Percentiles rank a stretch among this genome's conserved stretches.
phyloP scores from a whole-genome alignment of 2,888 invertebrate genomes.

The Drosophila putrida region DNA sequence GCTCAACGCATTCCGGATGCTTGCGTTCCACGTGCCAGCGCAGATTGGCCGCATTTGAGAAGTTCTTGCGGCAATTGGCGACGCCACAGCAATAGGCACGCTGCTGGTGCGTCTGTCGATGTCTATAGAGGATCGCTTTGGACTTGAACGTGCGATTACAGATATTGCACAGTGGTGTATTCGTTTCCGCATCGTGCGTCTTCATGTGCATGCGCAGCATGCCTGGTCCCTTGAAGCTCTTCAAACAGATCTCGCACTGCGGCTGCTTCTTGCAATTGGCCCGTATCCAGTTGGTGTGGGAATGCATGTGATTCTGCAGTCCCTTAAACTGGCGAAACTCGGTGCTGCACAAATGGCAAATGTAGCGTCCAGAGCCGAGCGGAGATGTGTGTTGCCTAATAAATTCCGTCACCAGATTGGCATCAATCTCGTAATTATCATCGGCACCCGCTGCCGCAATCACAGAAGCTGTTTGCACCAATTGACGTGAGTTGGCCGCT shows the following conservation, averaged over 20 bases:
- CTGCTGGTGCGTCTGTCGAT: conserved; percentile 88
- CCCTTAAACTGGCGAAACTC: conserved; percentile 88
- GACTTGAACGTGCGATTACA: conserved; percentile 88
- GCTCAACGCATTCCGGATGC: conserved; percentile 82
- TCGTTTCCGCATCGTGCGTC: conserved; percentile 87
- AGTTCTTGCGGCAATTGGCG: conserved; percentile 85
- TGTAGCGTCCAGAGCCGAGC: conserved; percentile 87
- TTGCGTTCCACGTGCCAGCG: conserved; percentile 84
- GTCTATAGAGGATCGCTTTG: conserved; percentile 88
- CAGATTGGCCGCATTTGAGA: conserved; percentile 82
- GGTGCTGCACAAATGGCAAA: conserved; percentile 88
- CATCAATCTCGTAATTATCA: conserved; percentile 83
- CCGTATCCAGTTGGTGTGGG: conserved; percentile 88
- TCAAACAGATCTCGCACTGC: conserved; percentile 87
- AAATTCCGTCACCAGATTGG: conserved; percentile 84
- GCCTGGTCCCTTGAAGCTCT: conserved; percentile 89
- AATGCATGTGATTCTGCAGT: conserved; percentile 88
- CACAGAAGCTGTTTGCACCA: conserved; percentile 82
- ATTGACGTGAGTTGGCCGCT: conserved; percentile 73
- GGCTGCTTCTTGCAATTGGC: conserved; percentile 89
- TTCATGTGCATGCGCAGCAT: conserved; percentile 90
- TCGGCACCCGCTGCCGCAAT: conserved; percentile 80
- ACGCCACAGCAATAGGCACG: conserved; percentile 84
- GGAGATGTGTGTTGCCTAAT: conserved; percentile 86
- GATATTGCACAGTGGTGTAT: conserved; percentile 88